phyloP scores from a whole-genome alignment of 2,888 invertebrate genomes.

The Merodon equestris region DNA sequence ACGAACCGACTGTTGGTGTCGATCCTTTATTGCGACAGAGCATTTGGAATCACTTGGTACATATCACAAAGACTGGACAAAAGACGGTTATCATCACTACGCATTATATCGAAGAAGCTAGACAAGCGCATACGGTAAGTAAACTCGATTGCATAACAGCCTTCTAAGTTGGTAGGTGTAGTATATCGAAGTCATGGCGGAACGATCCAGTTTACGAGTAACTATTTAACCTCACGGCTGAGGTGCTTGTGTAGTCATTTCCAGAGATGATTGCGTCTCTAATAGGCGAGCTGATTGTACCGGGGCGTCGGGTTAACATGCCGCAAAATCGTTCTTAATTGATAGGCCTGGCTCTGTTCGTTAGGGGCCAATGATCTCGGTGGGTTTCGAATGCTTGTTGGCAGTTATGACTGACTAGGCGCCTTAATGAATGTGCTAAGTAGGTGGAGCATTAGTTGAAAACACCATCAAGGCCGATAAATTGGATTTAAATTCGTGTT shows the following conservation, averaged over 20 bases:
- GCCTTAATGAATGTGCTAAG: constrained; percentile 18
- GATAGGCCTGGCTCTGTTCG: too few species aligned
- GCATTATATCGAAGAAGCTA: constrained; percentile 97
- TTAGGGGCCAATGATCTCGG: too few species aligned
- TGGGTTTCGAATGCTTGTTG: neutral
- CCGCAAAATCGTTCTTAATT: too few species aligned
- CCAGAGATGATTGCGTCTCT: too few species aligned
- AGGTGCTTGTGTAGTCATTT: too few species aligned
- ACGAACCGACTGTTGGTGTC: constrained; percentile 96
- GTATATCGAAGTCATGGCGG: too few species aligned
- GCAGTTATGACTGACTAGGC: neutral
- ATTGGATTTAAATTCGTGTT: constrained; percentile 17
- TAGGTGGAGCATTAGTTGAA: constrained; percentile 7
- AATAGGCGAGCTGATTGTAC: too few species aligned
- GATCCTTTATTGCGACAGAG: constrained; percentile 93
- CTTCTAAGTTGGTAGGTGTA: too few species aligned
- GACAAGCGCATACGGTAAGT: constrained; percentile 92
- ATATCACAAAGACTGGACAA: constrained; percentile 92
- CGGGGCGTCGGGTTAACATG: too few species aligned
- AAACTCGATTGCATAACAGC: too few species aligned
- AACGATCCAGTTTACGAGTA: too few species aligned
- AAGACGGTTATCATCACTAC: constrained; percentile 96
- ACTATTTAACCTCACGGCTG: too few species aligned
- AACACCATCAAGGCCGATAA: constrained; percentile 26
- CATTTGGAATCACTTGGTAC: constrained; percentile 96